A percentile compares a stretch with the other conserved stretches of the same genome.
Conservation (phyloP, 2,113 vertebrate genomes). For the Aleadryas rufinucha region DNA sequence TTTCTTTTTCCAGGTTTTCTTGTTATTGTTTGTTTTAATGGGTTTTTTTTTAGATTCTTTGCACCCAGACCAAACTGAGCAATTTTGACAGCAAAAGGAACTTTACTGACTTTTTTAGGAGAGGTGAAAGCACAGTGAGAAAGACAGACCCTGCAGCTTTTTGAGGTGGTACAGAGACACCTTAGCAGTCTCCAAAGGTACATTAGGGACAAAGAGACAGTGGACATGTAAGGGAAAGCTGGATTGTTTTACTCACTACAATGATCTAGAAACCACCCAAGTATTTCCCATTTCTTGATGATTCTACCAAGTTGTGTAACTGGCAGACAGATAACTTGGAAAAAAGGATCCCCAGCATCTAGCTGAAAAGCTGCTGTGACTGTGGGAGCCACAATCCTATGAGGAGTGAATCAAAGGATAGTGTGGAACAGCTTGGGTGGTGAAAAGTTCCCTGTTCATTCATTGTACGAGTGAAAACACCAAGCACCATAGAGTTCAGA, state of each 20-base stretch:
- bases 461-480: neutral
- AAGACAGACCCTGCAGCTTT: neutral
- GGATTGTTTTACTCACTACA: neutral
- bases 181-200: neutral
- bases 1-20: neutral
- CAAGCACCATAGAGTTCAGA: neutral
- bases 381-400: neutral
- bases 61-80: neutral
- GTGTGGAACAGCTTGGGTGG: neutral
- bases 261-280: neutral
- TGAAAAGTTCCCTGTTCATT: neutral
- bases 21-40: neutral
- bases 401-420: neutral
- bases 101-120: neutral
- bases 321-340: neutral
- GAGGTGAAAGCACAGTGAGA: neutral
- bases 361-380: neutral
- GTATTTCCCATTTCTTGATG: neutral
- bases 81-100: neutral
- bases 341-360: neutral
- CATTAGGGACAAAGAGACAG: neutral
- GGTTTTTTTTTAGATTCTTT: neutral
- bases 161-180: neutral
- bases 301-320: neutral
- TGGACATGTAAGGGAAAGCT: neutral